phyloP scores from a whole-genome alignment of 2,888 invertebrate genomes.

The Andrena fulva region DNA sequence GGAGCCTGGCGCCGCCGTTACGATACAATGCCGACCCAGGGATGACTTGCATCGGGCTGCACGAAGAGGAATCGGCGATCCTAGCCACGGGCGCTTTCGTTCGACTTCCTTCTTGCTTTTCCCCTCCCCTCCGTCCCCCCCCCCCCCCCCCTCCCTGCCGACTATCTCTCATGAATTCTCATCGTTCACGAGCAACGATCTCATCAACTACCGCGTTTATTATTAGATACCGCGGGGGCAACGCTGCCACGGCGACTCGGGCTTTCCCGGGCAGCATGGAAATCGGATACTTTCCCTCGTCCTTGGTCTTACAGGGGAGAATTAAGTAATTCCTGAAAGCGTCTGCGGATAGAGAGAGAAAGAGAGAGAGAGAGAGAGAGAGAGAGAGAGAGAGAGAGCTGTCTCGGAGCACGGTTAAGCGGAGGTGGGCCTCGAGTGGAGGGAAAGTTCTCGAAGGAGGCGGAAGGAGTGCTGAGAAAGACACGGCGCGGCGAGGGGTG shows the following conservation, averaged over 20 bases:
- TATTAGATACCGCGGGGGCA: slow-evolving; percentile 1
- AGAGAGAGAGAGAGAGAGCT: background rate
- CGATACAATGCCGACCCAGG: slow-evolving; percentile 79
- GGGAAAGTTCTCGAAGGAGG: background rate
- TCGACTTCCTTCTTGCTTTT: slow-evolving; percentile 52
- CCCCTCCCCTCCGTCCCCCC: background rate
- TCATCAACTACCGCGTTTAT: slow-evolving; percentile 44
- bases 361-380: background rate
- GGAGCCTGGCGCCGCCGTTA: slow-evolving; percentile 83
- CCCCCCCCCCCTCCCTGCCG: background rate
- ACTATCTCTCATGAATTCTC: slow-evolving; percentile 16
- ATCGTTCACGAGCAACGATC: slow-evolving; percentile 31
- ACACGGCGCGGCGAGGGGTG: background rate
- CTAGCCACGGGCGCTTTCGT: slow-evolving; percentile 72
- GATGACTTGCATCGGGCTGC: slow-evolving; percentile 81
- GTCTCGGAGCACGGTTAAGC: too few relatives aligned
- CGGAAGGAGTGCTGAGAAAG: background rate
- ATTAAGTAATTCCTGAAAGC: slow-evolving; percentile 17
- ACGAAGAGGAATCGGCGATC: slow-evolving; percentile 74
- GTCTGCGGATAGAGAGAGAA: background rate
- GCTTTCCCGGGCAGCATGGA: background rate
- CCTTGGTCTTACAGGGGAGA: background rate
- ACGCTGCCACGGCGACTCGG: background rate
- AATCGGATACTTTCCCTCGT: slow-evolving; percentile 7
- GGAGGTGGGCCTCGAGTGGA: too few relatives aligned